A percentile compares a stretch with the other conserved stretches of the same genome.
Evolutionary conservation across 2,888 invertebrate species (phyloP).

Genomic region (Agrochola litura): DNA sequence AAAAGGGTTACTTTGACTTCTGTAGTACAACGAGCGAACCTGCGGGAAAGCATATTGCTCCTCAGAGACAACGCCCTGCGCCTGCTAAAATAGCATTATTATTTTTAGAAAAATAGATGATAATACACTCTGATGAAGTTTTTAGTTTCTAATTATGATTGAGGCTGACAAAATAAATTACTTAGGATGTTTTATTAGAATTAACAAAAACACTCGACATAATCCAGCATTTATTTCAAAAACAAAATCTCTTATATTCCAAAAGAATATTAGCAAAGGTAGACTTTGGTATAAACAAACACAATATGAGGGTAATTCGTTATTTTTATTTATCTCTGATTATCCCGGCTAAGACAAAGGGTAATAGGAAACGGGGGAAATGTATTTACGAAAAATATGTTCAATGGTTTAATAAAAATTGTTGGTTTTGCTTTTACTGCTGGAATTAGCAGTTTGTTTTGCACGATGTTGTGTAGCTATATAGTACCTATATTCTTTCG

Average conservation of each 20-base stretch:
- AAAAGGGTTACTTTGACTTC: no score
- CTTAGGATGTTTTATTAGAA: not conserved
- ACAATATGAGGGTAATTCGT: constrained; percentile 46
- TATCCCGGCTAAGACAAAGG: constrained; percentile 55
- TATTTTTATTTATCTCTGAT: constrained; percentile 65
- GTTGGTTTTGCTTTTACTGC: constrained; percentile 33
- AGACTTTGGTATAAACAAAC: constrained; percentile 45
- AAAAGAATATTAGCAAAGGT: constrained; percentile 45
- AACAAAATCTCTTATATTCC: constrained; percentile 6
- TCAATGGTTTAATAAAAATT: constrained; percentile 42
- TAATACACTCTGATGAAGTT: no score
- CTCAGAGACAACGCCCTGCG: no score
- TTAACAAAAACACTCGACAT: not conserved
- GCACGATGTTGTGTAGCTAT: not conserved
- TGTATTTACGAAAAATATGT: constrained; percentile 57
- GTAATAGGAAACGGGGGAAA: constrained; percentile 56
- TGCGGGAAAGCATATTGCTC: no score
- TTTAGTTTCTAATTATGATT: not conserved
- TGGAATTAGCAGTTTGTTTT: constrained; percentile 35
- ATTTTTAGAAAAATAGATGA: not conserved
- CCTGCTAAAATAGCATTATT: no score
- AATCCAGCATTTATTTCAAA: not conserved
- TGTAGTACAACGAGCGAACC: no score
- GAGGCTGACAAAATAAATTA: not conserved
- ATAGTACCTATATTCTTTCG: not conserved